phyloP scores from a whole-genome alignment of 2,797 vertebrate species.

The Premnoplex brunnescens region DNA sequence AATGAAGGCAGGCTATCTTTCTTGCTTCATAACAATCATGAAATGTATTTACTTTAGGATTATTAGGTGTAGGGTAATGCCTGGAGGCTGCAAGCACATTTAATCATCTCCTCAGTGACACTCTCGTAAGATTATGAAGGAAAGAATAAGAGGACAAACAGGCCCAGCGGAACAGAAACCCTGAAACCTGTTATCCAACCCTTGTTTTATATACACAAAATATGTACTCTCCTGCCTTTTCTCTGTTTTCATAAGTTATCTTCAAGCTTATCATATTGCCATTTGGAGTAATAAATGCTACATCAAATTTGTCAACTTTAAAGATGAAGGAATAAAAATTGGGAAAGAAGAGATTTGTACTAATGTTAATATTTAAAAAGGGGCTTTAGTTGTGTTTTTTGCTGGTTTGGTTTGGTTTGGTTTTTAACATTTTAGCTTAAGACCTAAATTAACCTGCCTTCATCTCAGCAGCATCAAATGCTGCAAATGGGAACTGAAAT shows the following conservation, averaged over 20 bases:
- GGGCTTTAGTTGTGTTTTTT: not conserved
- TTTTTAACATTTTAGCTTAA: not conserved
- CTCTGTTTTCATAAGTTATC: not conserved
- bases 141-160: not conserved
- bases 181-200: not conserved
- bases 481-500: not conserved
- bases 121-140: not conserved
- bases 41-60: not conserved
- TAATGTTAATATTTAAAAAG: not conserved
- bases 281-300: not conserved
- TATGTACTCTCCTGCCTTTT: not conserved
- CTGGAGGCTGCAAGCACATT: not conserved
- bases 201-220: fast-evolving
- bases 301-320: not conserved
- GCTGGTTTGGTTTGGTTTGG: not conserved
- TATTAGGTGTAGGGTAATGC: not conserved
- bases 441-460: not conserved
- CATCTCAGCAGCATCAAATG: not conserved
- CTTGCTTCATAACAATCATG: not conserved
- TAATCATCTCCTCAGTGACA: not conserved
- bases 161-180: not conserved
- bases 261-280: not conserved
- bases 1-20: not conserved
- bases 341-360: fast-evolving
- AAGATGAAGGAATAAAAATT: not conserved